Base-by-base conservation (phyloP, 2,888 invertebrate genomes). In the Eristalinus sepulchralis region DNA sequence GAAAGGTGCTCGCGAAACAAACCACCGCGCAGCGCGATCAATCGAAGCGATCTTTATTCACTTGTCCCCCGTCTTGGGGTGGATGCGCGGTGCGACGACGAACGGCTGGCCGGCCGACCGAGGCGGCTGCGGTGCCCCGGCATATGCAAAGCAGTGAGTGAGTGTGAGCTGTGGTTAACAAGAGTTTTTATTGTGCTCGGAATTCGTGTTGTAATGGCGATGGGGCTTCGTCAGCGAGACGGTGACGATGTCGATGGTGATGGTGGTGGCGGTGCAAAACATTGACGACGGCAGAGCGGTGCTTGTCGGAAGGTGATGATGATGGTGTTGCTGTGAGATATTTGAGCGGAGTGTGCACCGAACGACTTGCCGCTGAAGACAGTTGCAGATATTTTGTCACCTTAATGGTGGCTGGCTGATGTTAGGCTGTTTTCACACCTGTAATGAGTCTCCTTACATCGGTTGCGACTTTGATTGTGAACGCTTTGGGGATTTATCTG, bases 1-100 rank as follows among this genome's bases (percentile, higher is more conserved):
- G 62, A 84, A 84, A 80, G 80, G 83, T 80, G 81, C 47, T 62
- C 68, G 31, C 67, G 22, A 62, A 76, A 67, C 85, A 67, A 85
- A 78, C 63, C 76, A 70, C 76, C 76, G 72, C 62, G 76, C 76
- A 72, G 71, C 55, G 76, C 82, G 77, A 82, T 86, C 82, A 83
- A 87, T 87, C 83, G 79, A 82, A 73, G 77, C 85, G 82, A 81
- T 82, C 82, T 86, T 86, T 83, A 78, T 86, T 78, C 83, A 83
- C 78, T 86, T 86, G 85, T 85, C 76, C 84, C 84, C 27, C 39
- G 60, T 76, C 62, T 71, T 62, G 27, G 66, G 70, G 47, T 64
- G 77, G 71, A 47, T 31, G 47, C 57, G 57, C 47, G 47, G n/a
- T n/a, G 47, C 5, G 5, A 6, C n/a, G 75, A 75, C 73, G 53